Evolutionary conservation across 2,888 invertebrate species (phyloP), one percentile per base, ranked within the genome.

Genomic region (Meliscaeva auricollis): DNA sequence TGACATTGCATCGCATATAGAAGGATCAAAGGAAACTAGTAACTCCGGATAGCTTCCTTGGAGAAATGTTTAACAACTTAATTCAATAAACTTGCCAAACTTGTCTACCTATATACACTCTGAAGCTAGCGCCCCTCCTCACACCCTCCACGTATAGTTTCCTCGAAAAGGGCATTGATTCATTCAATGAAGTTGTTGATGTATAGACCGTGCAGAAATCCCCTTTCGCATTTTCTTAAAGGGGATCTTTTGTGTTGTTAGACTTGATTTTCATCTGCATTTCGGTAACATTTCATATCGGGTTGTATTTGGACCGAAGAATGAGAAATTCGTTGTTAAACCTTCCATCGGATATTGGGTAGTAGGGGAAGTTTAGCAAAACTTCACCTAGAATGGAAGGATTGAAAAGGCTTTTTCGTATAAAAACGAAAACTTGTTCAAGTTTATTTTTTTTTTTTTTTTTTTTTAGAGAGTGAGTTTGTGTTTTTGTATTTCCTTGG

Each of bases 101-200:
- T 22, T 22, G 35, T 46, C 48, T 35, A 20, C 9, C 13, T 13
- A 13, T n/a, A 48, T 1, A 15, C 44, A 30, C 13, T 38, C 8
- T 38, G 7, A 7, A 26, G 4, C 26, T 26, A 26, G 4, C 2
- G 26, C 2, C 26, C 2, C 26, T 4, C 26, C 26, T 26, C 26
- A n/a, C 4, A 4, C 4, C 26, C 4, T 3, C 26, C 4, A 3
- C 26, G 26, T 26, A 26, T n/a, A n/a, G n/a, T n/a, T n/a, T 26
- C 26, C 26, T 26, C 4, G 48, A 3, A 3, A 46, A 50, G 50
- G 44, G 64, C 78, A 78, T 69, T 79, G 79, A 79, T 75, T 79
- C 60, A 84, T 79, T 75, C 54, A 80, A 75, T 75, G 54, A 62
- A 84, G 56, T 80, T 75, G 75, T 78, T 78, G 78, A 78, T 83